These are phyloP conservation scores for Chelon auratus DNA, from an alignment of 2,797 vertebrate species.

Conservation along the genomic window DNA sequence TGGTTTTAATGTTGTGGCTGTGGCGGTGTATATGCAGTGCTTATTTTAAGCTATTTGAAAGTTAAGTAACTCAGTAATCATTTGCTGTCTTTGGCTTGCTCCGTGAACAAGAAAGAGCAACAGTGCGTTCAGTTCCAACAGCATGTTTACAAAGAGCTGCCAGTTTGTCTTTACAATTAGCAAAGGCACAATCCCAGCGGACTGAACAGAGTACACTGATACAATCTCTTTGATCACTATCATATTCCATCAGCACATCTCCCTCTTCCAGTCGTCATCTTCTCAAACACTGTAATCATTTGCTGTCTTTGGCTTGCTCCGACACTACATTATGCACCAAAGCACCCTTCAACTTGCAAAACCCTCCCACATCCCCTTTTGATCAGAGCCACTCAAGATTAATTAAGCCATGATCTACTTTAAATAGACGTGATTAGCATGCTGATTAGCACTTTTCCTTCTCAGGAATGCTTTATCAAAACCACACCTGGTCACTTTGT, in stretches of 20 bases:
- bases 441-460: slow-evolving; percentile 47
- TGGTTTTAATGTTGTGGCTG: too few relatives aligned
- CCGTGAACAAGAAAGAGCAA: neutral
- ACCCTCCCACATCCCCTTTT: slow-evolving; percentile 50
- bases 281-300: slow-evolving; percentile 30
- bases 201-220: neutral
- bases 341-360: slow-evolving; percentile 43
- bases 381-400: slow-evolving; percentile 66
- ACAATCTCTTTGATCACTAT: slow-evolving; percentile 44
- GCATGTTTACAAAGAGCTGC: slow-evolving; percentile 37
- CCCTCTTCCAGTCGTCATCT: slow-evolving; percentile 24
- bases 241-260: slow-evolving; percentile 29
- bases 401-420: slow-evolving; percentile 59
- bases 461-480: slow-evolving; percentile 38
- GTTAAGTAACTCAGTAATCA: slow-evolving; percentile 11
- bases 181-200: slow-evolving; percentile 21
- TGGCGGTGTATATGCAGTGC: neutral
- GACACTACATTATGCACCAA: slow-evolving; percentile 22
- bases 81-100: neutral
- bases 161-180: slow-evolving; percentile 42
- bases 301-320: slow-evolving; percentile 19
- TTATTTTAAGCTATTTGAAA: slow-evolving; percentile 7
- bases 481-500: slow-evolving; percentile 59
- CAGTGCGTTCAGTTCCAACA: slow-evolving; percentile 23
- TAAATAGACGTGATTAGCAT: slow-evolving; percentile 60